phyloP scores from a whole-genome alignment of 2,888 invertebrate species.

The Drosophila antonietae region DNA sequence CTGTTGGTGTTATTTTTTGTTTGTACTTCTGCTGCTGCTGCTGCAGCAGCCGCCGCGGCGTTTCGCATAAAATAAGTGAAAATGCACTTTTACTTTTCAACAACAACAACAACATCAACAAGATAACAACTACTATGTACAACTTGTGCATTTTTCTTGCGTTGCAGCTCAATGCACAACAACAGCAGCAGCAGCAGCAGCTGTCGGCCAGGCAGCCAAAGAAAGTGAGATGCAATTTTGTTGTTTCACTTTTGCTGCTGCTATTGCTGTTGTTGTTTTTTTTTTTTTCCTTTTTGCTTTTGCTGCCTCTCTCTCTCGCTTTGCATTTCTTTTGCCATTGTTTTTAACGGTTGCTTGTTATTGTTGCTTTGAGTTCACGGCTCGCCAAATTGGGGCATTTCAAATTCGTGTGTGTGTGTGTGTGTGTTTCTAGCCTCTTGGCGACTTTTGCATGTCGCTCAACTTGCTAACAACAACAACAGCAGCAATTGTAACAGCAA shows the following conservation, averaged over 20 bases:
- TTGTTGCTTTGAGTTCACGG: conserved; percentile 73
- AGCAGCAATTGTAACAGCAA: conserved; percentile 11
- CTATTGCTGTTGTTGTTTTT: conserved; percentile 11
- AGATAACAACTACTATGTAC: conserved; percentile 27
- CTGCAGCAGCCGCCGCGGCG: conserved; percentile 43
- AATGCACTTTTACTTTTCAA: conserved; percentile 84
- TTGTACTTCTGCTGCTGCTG: conserved; percentile 2
- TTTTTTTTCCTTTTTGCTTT: conserved; percentile 6
- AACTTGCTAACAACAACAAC: conserved; percentile 47
- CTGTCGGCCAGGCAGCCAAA: conserved; percentile 49
- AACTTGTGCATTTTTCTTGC: conserved; percentile 64
- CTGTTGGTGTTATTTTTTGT: conserved; percentile 2
- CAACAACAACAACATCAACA: conserved; percentile 35
- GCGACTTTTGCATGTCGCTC: conserved; percentile 57
- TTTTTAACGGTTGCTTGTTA: conserved; percentile 57
- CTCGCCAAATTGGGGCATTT: conserved; percentile 78
- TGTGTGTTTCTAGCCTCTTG: conserved; percentile 31
- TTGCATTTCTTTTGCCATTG: conserved; percentile 68
- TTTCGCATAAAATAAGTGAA: conserved; percentile 82
- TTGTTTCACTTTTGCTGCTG: conserved; percentile 43
- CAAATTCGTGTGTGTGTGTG: conserved; percentile 22
- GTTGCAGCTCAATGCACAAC: conserved; percentile 64
- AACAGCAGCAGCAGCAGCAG: conserved; percentile 28
- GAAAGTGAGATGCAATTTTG: conserved; percentile 81
- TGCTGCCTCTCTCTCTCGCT: conserved; percentile 44